These are phyloP conservation scores for Anastrepha obliqua DNA, from an alignment of 1,140 invertebrate genomes.

Conservation along the genomic window DNA sequence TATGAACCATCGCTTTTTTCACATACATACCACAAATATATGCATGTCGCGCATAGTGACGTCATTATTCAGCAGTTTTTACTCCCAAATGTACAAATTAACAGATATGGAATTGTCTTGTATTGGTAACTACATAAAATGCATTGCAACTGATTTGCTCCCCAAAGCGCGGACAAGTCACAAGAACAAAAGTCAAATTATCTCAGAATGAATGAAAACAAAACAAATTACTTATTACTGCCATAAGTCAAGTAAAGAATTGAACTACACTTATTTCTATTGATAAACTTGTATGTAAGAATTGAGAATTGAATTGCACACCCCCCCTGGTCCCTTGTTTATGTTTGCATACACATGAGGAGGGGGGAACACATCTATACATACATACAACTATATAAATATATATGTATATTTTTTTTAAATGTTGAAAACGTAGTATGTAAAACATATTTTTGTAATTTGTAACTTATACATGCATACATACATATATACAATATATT, in stretches of 20 bases:
- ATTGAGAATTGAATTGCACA: no score
- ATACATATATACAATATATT: no score
- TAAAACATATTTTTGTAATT: no score
- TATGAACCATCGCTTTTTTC: neutral
- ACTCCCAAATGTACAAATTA: neutral
- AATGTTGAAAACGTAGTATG: no score
- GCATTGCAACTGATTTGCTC: no score
- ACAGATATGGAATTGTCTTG: neutral
- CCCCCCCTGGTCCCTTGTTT: no score
- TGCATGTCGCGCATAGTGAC: neutral
- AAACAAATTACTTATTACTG: conserved; percentile 28
- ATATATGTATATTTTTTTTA: no score
- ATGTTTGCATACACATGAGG: no score
- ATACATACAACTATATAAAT: neutral
- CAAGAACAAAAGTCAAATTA: conserved; percentile 22
- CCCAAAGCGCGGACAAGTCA: neutral
- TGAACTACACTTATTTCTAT: neutral
- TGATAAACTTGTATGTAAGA: neutral
- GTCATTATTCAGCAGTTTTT: conserved; percentile 1
- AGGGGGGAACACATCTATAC: neutral
- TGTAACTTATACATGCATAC: no score
- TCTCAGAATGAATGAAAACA: neutral
- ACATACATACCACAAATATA: neutral
- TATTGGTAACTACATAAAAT: neutral
- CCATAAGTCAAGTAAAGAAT: conserved; percentile 14